Percentiles rank a stretch among this genome's conserved stretches.
phyloP scores from a whole-genome alignment of 37 sponge, comb jelly and placozoan genomes.

The Tethya wilhelma region DNA sequence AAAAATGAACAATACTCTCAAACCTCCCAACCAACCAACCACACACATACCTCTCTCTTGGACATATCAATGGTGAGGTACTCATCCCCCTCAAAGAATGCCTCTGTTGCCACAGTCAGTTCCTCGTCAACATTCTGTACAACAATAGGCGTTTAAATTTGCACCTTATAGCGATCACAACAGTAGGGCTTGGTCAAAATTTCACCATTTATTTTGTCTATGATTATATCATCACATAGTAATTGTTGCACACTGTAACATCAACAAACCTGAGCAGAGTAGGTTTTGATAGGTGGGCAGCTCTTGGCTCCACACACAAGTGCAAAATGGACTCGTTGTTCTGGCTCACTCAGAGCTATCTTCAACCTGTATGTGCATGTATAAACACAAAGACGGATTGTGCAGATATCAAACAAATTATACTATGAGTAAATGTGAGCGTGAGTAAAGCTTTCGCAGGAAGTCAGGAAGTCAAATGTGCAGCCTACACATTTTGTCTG shows the following conservation, averaged over 20 bases:
- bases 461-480: background rate
- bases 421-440: background rate
- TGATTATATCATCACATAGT: no score
- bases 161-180: no score
- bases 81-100: conserved; percentile 81
- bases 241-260: no score
- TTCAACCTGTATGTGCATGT: conserved; percentile 54
- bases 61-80: conserved; percentile 56
- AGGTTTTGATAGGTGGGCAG: conserved; percentile 95
- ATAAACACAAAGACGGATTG: background rate
- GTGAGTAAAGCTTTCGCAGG: background rate
- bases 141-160: no score
- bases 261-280: conserved; percentile 75
- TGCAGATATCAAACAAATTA: background rate
- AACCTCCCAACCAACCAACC: background rate
- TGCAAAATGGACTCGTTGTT: conserved; percentile 97
- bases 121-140: conserved; percentile 83
- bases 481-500: background rate
- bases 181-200: no score
- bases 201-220: no score
- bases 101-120: conserved; percentile 67
- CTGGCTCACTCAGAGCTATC: conserved; percentile 68
- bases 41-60: conserved; percentile 67
- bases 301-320: conserved; percentile 96
- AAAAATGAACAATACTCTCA: background rate